Percentiles rank a stretch among this genome's conserved stretches.
Evolutionary conservation across 2,797 vertebrate species (phyloP).

Genomic region (Pteropus rufus): DNA sequence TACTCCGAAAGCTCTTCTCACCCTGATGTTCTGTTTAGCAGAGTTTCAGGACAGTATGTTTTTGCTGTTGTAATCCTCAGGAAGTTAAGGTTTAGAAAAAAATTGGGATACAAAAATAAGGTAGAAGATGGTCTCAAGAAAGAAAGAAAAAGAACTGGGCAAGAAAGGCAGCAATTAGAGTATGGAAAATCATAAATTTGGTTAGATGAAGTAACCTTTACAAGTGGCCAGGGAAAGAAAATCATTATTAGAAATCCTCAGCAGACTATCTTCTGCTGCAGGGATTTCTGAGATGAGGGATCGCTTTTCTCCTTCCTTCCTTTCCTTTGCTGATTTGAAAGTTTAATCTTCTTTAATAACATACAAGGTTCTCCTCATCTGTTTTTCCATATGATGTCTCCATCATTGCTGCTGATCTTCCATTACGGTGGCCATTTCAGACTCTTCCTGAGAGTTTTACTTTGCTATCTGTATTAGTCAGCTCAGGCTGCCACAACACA

Average conservation of each 20-base stretch:
- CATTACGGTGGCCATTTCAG: neutral
- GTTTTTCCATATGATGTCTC: neutral
- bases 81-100: neutral
- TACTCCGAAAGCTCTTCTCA: neutral
- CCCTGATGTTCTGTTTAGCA: neutral
- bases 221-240: neutral
- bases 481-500: neutral
- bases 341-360: neutral
- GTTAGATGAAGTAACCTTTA: constrained; percentile 41
- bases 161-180: neutral
- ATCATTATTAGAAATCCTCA: neutral
- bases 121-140: neutral
- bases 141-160: neutral
- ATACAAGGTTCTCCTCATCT: neutral
- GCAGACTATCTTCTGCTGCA: neutral
- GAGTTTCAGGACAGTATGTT: neutral
- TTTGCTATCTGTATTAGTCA: neutral
- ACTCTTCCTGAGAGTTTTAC: neutral
- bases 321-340: neutral
- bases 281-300: neutral
- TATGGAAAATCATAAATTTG: neutral
- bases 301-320: neutral
- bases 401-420: neutral
- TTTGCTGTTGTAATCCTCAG: neutral
- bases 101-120: neutral